phyloP scores from a whole-genome alignment of 2,113 vertebrate genomes.

The Microtus pennsylvanicus region DNA sequence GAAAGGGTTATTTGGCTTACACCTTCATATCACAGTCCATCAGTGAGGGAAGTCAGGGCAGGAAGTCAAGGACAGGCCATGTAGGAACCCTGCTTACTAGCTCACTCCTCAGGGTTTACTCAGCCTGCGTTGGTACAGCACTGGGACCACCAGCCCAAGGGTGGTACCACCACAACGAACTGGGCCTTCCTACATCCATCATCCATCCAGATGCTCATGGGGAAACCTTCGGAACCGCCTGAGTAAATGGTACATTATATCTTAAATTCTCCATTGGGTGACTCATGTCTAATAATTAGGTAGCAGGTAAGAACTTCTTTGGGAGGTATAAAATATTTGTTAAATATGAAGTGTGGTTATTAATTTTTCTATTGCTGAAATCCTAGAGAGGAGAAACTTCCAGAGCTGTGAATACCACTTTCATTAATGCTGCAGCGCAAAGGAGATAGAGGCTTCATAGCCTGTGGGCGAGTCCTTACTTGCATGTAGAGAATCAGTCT shows the following conservation, averaged over 20 bases:
- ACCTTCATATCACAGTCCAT: not conserved
- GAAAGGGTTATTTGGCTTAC: not conserved
- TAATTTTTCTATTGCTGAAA: not conserved
- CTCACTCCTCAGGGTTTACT: not conserved
- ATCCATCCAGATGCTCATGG: not conserved
- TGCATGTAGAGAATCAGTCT: not conserved
- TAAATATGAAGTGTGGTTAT: not conserved
- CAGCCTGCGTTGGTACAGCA: not conserved
- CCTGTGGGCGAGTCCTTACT: not conserved
- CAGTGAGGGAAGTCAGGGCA: not conserved
- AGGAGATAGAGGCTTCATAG: not conserved
- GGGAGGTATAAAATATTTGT: not conserved
- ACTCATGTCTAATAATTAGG: not conserved
- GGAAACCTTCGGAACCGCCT: not conserved
- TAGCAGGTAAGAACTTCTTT: not conserved
- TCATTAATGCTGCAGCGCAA: not conserved
- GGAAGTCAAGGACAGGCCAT: not conserved
- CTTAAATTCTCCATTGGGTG: not conserved
- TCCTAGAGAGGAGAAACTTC: not conserved
- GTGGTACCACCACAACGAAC: not conserved
- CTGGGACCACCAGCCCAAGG: not conserved
- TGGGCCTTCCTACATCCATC: not conserved
- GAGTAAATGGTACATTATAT: not conserved
- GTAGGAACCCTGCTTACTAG: not conserved
- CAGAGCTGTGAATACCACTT: not conserved